Evolutionary conservation across 2,888 invertebrate genomes (phyloP).

Genomic region (Nebria brevicollis): DNA sequence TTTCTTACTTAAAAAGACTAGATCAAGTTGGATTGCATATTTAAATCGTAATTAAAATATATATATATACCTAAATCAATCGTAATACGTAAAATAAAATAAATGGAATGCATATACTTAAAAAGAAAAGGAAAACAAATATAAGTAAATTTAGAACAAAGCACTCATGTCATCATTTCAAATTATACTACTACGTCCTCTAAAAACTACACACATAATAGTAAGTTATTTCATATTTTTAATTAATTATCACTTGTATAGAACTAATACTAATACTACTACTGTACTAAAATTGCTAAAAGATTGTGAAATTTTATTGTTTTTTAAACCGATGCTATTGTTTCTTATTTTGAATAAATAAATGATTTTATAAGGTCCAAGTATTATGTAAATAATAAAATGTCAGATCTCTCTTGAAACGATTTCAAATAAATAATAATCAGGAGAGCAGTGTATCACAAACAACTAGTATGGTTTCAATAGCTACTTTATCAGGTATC

Average conservation of each 20-base stretch:
- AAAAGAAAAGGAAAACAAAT: slow-evolving; percentile 22
- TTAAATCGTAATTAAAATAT: slow-evolving; percentile 35
- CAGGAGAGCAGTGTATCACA: slow-evolving; percentile 48
- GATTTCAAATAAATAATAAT: slow-evolving; percentile 48
- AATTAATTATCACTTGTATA: slow-evolving; percentile 35
- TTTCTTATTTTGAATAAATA: background rate
- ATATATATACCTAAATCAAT: slow-evolving; percentile 20
- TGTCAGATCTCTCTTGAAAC: slow-evolving; percentile 28
- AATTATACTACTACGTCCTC: slow-evolving; percentile 14
- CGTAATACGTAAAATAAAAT: background rate
- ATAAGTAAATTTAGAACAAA: background rate
- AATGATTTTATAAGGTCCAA: background rate
- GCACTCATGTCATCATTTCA: background rate
- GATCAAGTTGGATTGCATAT: slow-evolving; percentile 38
- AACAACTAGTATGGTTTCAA: slow-evolving; percentile 36
- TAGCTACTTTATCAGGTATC: slow-evolving; percentile 38
- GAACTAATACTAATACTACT: slow-evolving; percentile 33
- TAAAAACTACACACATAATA: slow-evolving; percentile 41
- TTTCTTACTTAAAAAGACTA: slow-evolving; percentile 43
- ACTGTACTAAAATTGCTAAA: slow-evolving; percentile 45
- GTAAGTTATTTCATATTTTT: slow-evolving; percentile 25
- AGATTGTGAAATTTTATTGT: background rate
- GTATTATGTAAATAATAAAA: background rate
- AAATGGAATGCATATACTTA: slow-evolving; percentile 37
- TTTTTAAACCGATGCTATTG: background rate